Conservation (phyloP, 2,797 vertebrate species). For the Eupleurogrammus muticus region DNA sequence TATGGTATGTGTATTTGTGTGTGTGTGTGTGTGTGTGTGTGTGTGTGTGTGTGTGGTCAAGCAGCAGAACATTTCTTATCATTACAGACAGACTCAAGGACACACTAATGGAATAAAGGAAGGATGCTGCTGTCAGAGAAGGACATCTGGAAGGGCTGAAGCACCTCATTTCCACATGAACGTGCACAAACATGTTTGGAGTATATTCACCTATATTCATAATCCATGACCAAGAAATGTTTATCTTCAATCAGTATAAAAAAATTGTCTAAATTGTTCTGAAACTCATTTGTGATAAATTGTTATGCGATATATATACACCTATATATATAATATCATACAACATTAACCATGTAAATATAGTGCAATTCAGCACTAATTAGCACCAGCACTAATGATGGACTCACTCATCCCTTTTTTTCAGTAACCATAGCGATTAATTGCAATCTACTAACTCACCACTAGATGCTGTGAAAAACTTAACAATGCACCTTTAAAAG, state of each 20-base stretch:
- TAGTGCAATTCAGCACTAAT: no score
- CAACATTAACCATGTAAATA: no score
- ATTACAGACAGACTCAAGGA: constrained; percentile 64
- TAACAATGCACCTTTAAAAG: no score
- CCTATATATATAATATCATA: no score
- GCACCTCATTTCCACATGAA: not conserved
- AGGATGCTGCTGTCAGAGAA: constrained; percentile 43
- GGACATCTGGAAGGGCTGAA: constrained; percentile 34
- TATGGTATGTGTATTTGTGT: constrained; percentile 9
- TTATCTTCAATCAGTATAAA: not conserved
- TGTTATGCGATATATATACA: no score
- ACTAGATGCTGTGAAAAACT: no score
- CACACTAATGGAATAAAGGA: constrained; percentile 57
- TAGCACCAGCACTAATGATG: no score
- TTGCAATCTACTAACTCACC: no score
- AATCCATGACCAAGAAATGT: constrained; percentile 5
- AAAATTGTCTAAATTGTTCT: no score
- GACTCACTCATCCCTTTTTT: no score
- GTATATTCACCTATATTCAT: not conserved
- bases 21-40: constrained; percentile 26
- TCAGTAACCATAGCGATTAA: no score
- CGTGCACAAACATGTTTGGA: not conserved
- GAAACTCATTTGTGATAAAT: no score
- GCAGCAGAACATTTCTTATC: constrained; percentile 50
- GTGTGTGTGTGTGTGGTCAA: constrained; percentile 32